Evolutionary conservation across 2,888 invertebrate species (phyloP).

Genomic region (Caenorhabditis panamensis): DNA sequence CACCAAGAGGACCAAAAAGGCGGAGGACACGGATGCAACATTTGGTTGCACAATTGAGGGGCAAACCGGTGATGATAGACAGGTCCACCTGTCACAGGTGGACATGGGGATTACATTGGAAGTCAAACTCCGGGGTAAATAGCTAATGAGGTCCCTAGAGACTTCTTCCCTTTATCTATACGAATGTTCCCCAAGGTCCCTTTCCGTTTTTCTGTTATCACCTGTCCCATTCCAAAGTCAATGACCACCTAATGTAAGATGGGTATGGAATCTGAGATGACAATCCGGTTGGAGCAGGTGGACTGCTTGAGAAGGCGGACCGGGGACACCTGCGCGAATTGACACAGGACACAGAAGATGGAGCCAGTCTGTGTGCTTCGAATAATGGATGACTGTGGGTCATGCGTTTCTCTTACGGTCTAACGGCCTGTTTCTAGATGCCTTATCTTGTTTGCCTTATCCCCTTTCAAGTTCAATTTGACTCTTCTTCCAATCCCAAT

Average conservation of each 20-base stretch:
- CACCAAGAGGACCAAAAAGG: too few species aligned
- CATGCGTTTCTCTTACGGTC: too few species aligned
- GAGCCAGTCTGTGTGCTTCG: not conserved
- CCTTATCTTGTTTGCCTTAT: not conserved
- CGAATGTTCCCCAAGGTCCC: not conserved
- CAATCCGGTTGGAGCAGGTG: too few species aligned
- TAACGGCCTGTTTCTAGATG: too few species aligned
- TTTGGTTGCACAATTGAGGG: too few species aligned
- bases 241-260: not conserved
- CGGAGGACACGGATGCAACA: too few species aligned
- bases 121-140: too few species aligned
- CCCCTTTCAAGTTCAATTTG: too few species aligned
- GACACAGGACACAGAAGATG: not conserved
- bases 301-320: not conserved
- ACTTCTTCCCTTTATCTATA: not conserved
- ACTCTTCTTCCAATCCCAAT: not conserved
- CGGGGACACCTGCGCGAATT: conserved; percentile 24
- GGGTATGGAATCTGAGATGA: conserved; percentile 7
- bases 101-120: too few species aligned
- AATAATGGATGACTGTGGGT: conserved; percentile 7
- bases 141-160: too few species aligned
- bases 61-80: too few species aligned
- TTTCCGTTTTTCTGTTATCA: not conserved
- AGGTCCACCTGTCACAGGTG: too few species aligned
- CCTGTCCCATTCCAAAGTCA: not conserved